Evolutionary conservation across 1,140 invertebrate genomes (phyloP).

Genomic region (Scaptomyza montana): DNA sequence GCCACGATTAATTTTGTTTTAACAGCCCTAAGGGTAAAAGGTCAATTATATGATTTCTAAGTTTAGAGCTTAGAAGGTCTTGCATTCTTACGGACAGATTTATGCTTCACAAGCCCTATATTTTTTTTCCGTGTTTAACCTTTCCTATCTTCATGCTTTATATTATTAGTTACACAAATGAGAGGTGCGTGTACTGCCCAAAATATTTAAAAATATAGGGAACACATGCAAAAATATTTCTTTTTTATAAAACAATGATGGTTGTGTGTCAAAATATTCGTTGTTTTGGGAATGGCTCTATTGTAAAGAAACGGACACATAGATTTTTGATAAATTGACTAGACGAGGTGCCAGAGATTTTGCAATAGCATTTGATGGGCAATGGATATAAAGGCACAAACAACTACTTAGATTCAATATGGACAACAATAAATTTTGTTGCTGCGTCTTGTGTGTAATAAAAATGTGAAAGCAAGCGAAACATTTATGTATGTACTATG

Average conservation of each 20-base stretch:
- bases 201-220: too few species aligned
- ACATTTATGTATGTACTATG: background rate
- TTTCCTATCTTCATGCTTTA: background rate
- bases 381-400: background rate
- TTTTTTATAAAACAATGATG: background rate
- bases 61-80: background rate
- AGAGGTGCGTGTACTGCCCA: background rate
- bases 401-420: background rate
- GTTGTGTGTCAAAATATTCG: background rate
- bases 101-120: background rate
- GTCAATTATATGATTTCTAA: background rate
- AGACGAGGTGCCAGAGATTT: background rate
- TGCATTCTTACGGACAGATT: background rate
- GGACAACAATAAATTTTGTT: background rate
- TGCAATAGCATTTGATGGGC: background rate
- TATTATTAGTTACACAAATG: background rate
- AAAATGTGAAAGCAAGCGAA: conserved; percentile 5
- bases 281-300: background rate
- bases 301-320: background rate
- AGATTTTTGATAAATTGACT: background rate
- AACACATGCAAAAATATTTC: background rate
- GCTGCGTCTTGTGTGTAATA: background rate
- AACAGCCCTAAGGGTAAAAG: background rate
- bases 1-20: background rate
- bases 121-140: too few species aligned